These are phyloP conservation scores for Calonectris borealis DNA, from an alignment of 2,113 vertebrate genomes.

Conservation along the genomic window DNA sequence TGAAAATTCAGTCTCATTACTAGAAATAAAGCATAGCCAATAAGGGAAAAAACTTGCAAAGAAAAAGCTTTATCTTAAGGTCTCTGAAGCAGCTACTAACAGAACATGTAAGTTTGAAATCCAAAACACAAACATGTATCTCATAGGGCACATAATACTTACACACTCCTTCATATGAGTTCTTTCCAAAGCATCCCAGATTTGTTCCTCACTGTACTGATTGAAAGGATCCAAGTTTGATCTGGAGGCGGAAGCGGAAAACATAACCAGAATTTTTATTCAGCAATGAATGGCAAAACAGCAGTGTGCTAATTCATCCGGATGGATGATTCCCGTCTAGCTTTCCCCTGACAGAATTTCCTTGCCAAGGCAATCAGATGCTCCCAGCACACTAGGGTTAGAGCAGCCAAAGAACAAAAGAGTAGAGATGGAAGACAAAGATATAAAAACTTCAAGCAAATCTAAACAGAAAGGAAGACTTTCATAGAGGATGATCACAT, in stretches of 20 bases:
- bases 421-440: background rate
- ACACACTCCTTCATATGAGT: slow-evolving; percentile 98
- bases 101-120: background rate
- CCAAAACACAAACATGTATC: background rate
- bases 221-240: slow-evolving; percentile 91
- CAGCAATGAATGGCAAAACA: background rate
- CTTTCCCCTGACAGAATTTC: background rate
- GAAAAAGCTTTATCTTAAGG: background rate
- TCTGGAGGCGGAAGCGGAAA: slow-evolving; percentile 62
- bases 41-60: background rate
- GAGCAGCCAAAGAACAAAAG: background rate
- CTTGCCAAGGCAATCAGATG: background rate
- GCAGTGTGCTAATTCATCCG: background rate
- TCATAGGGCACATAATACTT: slow-evolving; percentile 62
- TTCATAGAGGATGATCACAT: background rate
- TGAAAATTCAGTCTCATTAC: background rate
- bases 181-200: slow-evolving; percentile 90
- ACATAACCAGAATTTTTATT: background rate
- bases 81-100: background rate
- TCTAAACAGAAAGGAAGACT: background rate
- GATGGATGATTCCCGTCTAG: background rate
- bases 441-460: background rate
- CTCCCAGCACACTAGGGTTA: background rate
- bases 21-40: background rate
- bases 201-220: slow-evolving; percentile 85